phyloP scores from a whole-genome alignment of 2,888 invertebrate species.

The Caenorhabditis sulstoni region DNA sequence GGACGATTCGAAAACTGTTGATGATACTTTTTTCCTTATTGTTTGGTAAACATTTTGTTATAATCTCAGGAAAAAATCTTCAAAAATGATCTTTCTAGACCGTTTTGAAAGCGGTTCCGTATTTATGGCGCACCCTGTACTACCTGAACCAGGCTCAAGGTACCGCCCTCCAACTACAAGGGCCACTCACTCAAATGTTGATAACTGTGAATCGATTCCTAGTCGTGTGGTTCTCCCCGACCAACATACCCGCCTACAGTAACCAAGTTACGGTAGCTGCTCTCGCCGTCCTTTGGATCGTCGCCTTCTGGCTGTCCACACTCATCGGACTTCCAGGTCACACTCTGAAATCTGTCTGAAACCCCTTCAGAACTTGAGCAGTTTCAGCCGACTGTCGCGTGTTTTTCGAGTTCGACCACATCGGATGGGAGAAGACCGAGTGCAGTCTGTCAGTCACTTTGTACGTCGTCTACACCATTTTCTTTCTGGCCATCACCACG shows the following conservation, averaged over 20 bases:
- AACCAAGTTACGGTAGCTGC: slow-evolving; percentile 7
- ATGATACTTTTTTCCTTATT: too few species aligned
- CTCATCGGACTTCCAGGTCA: slow-evolving; percentile 24
- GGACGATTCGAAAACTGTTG: too few species aligned
- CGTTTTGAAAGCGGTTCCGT: too few species aligned
- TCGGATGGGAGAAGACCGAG: neutral
- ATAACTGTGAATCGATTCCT: neutral
- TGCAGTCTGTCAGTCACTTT: neutral
- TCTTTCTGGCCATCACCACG: neutral
- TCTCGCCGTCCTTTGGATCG: slow-evolving; percentile 6
- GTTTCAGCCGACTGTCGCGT: slow-evolving; percentile 12
- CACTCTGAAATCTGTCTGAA: too few species aligned
- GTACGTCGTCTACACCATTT: slow-evolving; percentile 1
- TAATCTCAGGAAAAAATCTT: too few species aligned
- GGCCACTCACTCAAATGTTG: neutral
- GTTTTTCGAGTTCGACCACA: neutral
- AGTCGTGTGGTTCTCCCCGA: slow-evolving; percentile 22
- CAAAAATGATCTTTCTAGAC: too few species aligned
- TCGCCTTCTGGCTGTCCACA: neutral
- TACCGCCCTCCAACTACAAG: slow-evolving; percentile 5
- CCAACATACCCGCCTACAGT: slow-evolving; percentile 1
- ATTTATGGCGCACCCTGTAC: too few species aligned
- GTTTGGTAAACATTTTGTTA: too few species aligned
- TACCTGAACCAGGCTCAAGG: neutral
- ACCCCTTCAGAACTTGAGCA: too few species aligned